A percentile compares a stretch with the other conserved stretches of the same genome.
Conservation (phyloP, 2,797 vertebrate species). For the Alosa sapidissima region DNA sequence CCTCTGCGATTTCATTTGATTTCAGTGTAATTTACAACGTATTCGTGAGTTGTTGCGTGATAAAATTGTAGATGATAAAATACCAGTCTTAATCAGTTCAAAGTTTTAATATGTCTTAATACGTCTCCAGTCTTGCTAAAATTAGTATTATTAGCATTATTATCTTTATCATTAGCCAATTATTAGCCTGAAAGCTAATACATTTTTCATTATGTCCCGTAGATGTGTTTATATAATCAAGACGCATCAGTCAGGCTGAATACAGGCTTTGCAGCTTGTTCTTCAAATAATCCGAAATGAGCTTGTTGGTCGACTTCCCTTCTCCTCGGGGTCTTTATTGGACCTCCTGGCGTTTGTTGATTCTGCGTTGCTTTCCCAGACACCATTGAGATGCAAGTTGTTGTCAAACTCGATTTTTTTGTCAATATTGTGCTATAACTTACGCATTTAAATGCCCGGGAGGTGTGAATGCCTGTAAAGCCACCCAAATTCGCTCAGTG, state of each 20-base stretch:
- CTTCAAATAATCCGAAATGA: slow-evolving; percentile 28
- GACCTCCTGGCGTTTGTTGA: slow-evolving; percentile 68
- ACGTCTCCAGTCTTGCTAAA: not conserved
- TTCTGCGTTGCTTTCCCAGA: slow-evolving; percentile 71
- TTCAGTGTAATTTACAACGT: not conserved
- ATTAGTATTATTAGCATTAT: not conserved
- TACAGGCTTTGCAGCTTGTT: slow-evolving; percentile 18
- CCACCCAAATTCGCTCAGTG: slow-evolving; percentile 35
- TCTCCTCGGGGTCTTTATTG: slow-evolving; percentile 35
- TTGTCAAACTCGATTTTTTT: slow-evolving; percentile 61
- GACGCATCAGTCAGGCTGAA: slow-evolving; percentile 11
- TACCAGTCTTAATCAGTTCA: not conserved
- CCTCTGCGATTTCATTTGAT: not conserved
- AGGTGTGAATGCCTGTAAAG: slow-evolving; percentile 78
- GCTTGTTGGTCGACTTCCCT: slow-evolving; percentile 47
- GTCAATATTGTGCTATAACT: slow-evolving; percentile 75
- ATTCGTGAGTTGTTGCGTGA: not conserved
- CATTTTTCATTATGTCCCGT: not conserved
- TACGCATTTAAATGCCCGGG: slow-evolving; percentile 77
- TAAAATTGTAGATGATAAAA: not conserved
- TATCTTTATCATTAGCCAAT: not conserved
- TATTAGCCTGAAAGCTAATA: not conserved
- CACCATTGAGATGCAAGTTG: slow-evolving; percentile 76
- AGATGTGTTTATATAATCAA: slow-evolving; percentile 7
- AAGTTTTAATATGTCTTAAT: not conserved